Evolutionary conservation across 2,888 invertebrate species (phyloP), one percentile per base, ranked within the genome.

Genomic region (Macaria notata): DNA sequence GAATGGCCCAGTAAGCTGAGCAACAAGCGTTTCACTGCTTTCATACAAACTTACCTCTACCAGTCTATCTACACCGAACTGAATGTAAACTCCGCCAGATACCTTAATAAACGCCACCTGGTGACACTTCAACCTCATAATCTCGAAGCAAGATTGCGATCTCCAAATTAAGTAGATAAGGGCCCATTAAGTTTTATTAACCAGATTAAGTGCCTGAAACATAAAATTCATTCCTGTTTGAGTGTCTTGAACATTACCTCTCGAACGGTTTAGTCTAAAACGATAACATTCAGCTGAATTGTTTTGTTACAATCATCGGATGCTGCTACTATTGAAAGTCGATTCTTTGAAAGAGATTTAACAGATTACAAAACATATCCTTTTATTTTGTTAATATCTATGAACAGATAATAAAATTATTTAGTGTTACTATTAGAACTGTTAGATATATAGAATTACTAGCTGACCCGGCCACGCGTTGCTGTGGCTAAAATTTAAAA

Each of bases 191-290:
- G 63, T 64, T 64, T 63, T 66, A 64, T 59, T 64, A 60, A 61
- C 59, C 52, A 54, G 63, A 64, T 65, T 62, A 56, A 64, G 38
- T 50, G 50, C 36, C 50, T 50, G 9, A 38, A 36, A 45, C 50
- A 50, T 50, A 44, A 50, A 50, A 50, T 50, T 50, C 44, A 63
- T 63, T 61, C 55, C 58, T 46, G 57, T 60, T 64, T 63, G 64
- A 67, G 60, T 61, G 65, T 58, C 62, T 61, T 46, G 62, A 61
- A 61, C 62, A 59, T 61, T 61, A 56, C 62, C 68, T 63, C 46
- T 52, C 60, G 62, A 66, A 62, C 66, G 64, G 62, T 69, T 68
- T 62, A 54, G 56, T 52, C 56, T 64, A 55, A 63, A 68, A 59
- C 60, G 68, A 63, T 66, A 63, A 65, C 64, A 63, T 57, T 63